Evolutionary conservation across 2,888 invertebrate genomes (phyloP), one percentile per base, ranked within the genome.

Genomic region (Patella depressa): DNA sequence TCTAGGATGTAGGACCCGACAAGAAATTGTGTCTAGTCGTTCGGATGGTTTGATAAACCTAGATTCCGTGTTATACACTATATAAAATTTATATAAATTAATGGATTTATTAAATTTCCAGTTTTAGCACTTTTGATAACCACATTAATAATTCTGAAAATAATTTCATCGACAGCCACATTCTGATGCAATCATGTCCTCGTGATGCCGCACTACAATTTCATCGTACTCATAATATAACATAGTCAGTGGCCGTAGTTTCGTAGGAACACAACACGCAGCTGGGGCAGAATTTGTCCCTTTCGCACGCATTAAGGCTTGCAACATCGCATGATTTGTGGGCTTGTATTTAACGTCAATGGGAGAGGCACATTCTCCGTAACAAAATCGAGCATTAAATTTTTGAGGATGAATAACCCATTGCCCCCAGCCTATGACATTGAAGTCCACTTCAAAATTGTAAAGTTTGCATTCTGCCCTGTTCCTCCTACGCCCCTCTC

Each of bases 311-410:
- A 90, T 88, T 72, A 91, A 78, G 53, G 89, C 87, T 83, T 89
- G 89, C 75, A 91, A 79, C 84, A 90, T 87, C 53, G 90, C 91
- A 82, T 91, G 91, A 81, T 91, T 91, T 7, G 89, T 90, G 3
- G 90, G 89, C 54, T 86, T 84, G 77, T 83, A 85, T 69, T 83
- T 81, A 45, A 81, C 79, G 29, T 84, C 83, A 9, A 90, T 82
- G 0, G 89, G 88, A 12, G 86, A 84, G 3, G 88, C 86, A 77
- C 91, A 91, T 24, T 84, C 81, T 5, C 91, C 91, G 75, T 78
- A 82, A 77, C 91, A 91, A 69, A 87, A 83, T 17, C 82, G 80
- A 3, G 90, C 88, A 80, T 91, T 90, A 81, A 88, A 90, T 7
- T 80, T 81, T 79, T 88, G 88, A 3, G 91, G 91, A 74, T 88